These are phyloP conservation scores for Strongylocentrotus purpuratus DNA, from an alignment of 35 echinoderm and acorn worm genomes.

Conservation along the genomic window DNA sequence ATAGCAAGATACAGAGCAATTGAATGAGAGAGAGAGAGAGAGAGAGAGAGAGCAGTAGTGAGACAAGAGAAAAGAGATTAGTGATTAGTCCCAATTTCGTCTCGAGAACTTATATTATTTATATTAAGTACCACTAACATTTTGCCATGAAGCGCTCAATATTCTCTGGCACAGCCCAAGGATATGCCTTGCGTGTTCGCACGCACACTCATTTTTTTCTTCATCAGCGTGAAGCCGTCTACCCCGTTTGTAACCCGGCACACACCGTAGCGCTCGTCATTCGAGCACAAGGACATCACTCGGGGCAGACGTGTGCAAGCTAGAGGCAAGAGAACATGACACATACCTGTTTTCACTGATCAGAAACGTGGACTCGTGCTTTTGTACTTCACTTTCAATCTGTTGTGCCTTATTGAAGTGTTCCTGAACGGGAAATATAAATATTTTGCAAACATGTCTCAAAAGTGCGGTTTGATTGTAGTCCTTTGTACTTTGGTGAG, in stretches of 20 bases:
- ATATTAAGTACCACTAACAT: not conserved
- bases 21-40: not conserved
- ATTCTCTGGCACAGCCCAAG: not conserved
- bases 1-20: too few species aligned
- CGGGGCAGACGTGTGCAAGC: not conserved
- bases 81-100: too few species aligned
- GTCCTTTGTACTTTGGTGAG: not conserved
- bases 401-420: not conserved
- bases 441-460: not conserved
- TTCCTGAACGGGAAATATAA: not conserved
- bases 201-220: not conserved
- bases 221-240: not conserved
- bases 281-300: not conserved
- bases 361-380: not conserved
- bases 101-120: not conserved
- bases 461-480: not conserved
- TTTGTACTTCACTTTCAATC: not conserved
- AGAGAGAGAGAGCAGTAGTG: not conserved
- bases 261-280: not conserved
- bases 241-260: not conserved
- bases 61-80: not conserved
- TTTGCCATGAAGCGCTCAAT: not conserved
- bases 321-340: not conserved
- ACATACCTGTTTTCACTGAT: not conserved
- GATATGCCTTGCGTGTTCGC: not conserved